A percentile compares a stretch with the other conserved stretches of the same genome.
Conservation (phyloP, 2,797 vertebrate species). For the Acanthopagrus latus region DNA sequence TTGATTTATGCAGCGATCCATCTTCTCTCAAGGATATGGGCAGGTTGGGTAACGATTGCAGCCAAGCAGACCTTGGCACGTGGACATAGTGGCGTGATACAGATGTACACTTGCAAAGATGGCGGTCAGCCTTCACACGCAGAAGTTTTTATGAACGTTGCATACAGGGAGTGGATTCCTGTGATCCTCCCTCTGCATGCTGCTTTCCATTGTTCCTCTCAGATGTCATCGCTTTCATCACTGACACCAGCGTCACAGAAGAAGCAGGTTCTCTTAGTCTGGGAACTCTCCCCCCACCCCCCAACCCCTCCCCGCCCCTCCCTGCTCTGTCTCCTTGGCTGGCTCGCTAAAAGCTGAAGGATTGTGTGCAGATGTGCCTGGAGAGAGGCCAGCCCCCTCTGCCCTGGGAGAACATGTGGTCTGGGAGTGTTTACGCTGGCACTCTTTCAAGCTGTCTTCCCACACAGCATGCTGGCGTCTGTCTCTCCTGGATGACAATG, state of each 20-base stretch:
- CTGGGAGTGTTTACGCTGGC: constrained; percentile 87
- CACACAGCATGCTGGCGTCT: constrained; percentile 81
- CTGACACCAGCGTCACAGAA: constrained; percentile 49
- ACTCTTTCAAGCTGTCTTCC: constrained; percentile 85
- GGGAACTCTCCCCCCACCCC: constrained; percentile 64
- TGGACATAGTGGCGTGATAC: constrained; percentile 50
- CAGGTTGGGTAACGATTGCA: constrained; percentile 57
- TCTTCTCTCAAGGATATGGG: constrained; percentile 72
- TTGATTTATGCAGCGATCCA: constrained; percentile 74
- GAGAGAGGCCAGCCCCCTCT: constrained; percentile 84
- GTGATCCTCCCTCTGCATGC: constrained; percentile 14
- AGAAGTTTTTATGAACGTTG: constrained; percentile 12
- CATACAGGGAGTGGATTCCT: constrained; percentile 2
- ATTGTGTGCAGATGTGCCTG: constrained; percentile 90
- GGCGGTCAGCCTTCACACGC: constrained; percentile 26
- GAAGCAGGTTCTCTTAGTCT: constrained; percentile 72
- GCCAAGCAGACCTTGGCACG: constrained; percentile 59
- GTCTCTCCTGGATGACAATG: constrained; percentile 74
- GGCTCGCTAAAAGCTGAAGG: constrained; percentile 76
- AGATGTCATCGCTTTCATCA: constrained; percentile 54
- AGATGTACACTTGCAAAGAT: constrained; percentile 44
- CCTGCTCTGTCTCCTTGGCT: constrained; percentile 72
- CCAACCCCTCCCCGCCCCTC: constrained; percentile 37
- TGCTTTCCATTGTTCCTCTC: constrained; percentile 32
- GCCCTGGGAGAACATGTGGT: constrained; percentile 89